Conservation (phyloP, 2,888 invertebrate genomes). For the Ennomos erosarius region DNA sequence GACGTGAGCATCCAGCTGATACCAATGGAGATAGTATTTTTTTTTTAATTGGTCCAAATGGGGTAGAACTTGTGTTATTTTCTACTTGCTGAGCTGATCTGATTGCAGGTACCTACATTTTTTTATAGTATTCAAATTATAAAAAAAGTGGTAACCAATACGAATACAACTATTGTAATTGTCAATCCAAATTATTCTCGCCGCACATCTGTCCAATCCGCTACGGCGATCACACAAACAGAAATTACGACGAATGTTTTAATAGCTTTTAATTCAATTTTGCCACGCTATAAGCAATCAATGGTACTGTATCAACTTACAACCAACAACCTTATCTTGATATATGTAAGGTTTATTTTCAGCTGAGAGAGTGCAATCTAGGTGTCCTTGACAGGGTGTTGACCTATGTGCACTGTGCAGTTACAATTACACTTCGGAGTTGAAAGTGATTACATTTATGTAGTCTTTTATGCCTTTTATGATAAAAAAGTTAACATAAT, state of each 20-base stretch:
- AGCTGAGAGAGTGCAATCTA: conserved; percentile 2
- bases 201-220: conserved; percentile 1
- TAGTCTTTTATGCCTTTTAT: no score
- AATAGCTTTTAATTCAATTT: conserved; percentile 26
- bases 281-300: conserved; percentile 11
- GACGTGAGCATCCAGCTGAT: no score
- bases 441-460: background rate
- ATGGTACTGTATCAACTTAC: background rate
- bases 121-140: no score
- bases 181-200: no score
- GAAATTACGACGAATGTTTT: conserved; percentile 7
- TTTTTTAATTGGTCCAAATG: no score
- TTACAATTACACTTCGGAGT: background rate
- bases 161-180: no score
- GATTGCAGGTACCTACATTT: no score
- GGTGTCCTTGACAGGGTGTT: conserved; percentile 27
- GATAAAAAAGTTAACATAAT: no score
- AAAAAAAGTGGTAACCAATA: no score
- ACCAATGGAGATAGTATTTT: no score
- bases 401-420: conserved; percentile 22
- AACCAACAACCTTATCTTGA: background rate
- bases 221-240: conserved; percentile 5
- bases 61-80: no score
- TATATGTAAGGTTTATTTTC: background rate
- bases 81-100: no score